Conservation (phyloP, 2,888 invertebrate genomes). For the Sphecodes monilicornis region DNA sequence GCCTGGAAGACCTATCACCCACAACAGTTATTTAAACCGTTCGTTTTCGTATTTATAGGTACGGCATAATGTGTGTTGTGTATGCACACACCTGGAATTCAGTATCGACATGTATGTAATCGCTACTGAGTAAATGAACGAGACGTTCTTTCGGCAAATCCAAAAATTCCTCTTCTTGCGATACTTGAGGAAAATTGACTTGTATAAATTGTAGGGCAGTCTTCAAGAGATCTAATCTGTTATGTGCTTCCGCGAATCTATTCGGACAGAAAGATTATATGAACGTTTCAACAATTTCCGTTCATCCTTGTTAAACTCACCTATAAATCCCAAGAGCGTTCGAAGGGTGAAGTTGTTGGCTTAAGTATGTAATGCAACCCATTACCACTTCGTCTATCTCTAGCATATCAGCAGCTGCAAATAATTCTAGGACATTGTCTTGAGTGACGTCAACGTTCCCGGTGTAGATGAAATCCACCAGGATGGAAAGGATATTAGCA, state of each 20-base stretch:
- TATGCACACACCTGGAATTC: constrained; percentile 91
- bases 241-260: constrained; percentile 95
- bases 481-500: constrained; percentile 90
- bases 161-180: constrained; percentile 93
- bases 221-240: constrained; percentile 91
- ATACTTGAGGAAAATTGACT: constrained; percentile 93
- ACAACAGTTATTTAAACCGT: constrained; percentile 1
- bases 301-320: constrained; percentile 81
- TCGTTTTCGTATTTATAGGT: background rate
- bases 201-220: constrained; percentile 93
- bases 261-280: constrained; percentile 46
- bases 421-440: constrained; percentile 94
- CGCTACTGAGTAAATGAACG: constrained; percentile 92
- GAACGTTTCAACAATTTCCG: background rate
- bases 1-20: constrained; percentile 90
- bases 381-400: constrained; percentile 93
- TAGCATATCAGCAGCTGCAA: constrained; percentile 96
- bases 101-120: constrained; percentile 94
- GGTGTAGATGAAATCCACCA: constrained; percentile 95
- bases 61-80: background rate
- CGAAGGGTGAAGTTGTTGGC: constrained; percentile 92
- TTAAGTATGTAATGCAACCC: constrained; percentile 93
- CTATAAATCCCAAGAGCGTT: constrained; percentile 95
- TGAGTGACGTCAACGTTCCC: constrained; percentile 90
- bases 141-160: constrained; percentile 92